A percentile compares a stretch with the other conserved stretches of the same genome.
Evolutionary conservation across 1,140 invertebrate species (phyloP).

Genomic region (Zaprionus ghesquierei): DNA sequence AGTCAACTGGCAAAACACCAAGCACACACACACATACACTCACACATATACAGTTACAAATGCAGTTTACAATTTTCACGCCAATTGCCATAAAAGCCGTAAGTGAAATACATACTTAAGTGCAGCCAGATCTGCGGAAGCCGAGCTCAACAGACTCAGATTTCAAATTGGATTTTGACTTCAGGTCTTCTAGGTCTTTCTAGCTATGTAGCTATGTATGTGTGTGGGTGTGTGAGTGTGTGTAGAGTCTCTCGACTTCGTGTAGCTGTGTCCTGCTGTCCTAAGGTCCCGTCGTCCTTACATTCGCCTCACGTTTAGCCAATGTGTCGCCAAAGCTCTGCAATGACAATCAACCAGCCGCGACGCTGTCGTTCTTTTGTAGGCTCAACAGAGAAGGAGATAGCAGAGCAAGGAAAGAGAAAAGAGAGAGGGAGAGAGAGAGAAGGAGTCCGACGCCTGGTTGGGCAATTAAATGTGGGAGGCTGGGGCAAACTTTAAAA

Average conservation of each 20-base stretch:
- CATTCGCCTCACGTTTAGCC: constrained; percentile 74
- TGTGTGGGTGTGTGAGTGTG: background rate
- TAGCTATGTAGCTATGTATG: background rate
- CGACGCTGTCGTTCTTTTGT: constrained; percentile 28
- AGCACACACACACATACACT: background rate
- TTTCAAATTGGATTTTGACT: background rate
- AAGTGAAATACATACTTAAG: constrained; percentile 78
- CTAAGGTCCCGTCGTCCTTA: background rate
- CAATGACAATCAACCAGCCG: constrained; percentile 70
- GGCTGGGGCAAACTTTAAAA: constrained; percentile 54
- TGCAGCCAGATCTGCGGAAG: constrained; percentile 40
- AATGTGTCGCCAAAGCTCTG: constrained; percentile 63
- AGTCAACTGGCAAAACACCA: constrained; percentile 63
- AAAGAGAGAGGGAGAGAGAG: background rate
- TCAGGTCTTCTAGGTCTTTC: background rate
- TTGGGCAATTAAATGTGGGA: constrained; percentile 63
- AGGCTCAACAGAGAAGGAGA: constrained; percentile 10
- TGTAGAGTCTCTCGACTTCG: background rate
- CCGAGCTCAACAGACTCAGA: constrained; percentile 24
- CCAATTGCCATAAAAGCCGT: constrained; percentile 78
- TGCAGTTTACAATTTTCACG: constrained; percentile 80
- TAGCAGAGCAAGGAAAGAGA: background rate
- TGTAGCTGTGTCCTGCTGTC: constrained; percentile 22
- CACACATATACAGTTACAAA: constrained; percentile 33
- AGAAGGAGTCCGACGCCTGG: constrained; percentile 28